Base-by-base conservation (phyloP, 2,113 vertebrate genomes). In the Rhipidura dahli region DNA sequence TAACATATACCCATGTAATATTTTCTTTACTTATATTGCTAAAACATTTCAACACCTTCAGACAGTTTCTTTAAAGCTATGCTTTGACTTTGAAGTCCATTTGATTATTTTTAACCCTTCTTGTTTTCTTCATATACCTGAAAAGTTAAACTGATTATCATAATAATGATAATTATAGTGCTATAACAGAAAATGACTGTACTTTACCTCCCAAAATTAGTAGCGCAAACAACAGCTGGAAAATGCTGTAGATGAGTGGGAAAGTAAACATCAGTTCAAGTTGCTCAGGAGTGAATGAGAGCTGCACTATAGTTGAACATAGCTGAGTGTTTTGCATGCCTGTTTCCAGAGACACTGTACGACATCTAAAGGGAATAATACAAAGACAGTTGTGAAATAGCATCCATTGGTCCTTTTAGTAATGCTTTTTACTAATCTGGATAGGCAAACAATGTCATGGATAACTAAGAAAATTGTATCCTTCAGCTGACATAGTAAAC, bases 201-300 rank as follows among this genome's bases (percentile, higher is more conserved):
- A 80, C 20, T 98, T 98, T 97, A 99, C 99, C 66, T 98, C 76
- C 98, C 59, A 99, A 94, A 44, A 97, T 79, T 10, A 98, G 1
- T 9, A 92, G 22, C 0, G 98, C 98, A 39, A 98, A 96, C 5
- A 47, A 10, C 3, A 99, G 53, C 97, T 99, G 99, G 97, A 99
- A 99, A 94, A 99, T 98, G 91, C 98, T 99, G 97, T 99, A 99
- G 98, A 99, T 98, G 83, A 99, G 98, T 0, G 99, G 99, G 96
- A 99, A 99, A 16, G 98, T 98, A 88, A 99, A 99, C 97, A 99
- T 98, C 50, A 98, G 7, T 40, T 98, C 98, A 69, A 99, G 97
- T 10, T 99, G 98, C 10, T 98, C 98, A 5, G 96, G 78, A 21
- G 18, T 96, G 96, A 99, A 99, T 65, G 99, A 99, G 50, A 99